Evolutionary conservation across 2,797 vertebrate species (phyloP), one percentile per base, ranked within the genome.

Genomic region (Crypturellus tataupa): DNA sequence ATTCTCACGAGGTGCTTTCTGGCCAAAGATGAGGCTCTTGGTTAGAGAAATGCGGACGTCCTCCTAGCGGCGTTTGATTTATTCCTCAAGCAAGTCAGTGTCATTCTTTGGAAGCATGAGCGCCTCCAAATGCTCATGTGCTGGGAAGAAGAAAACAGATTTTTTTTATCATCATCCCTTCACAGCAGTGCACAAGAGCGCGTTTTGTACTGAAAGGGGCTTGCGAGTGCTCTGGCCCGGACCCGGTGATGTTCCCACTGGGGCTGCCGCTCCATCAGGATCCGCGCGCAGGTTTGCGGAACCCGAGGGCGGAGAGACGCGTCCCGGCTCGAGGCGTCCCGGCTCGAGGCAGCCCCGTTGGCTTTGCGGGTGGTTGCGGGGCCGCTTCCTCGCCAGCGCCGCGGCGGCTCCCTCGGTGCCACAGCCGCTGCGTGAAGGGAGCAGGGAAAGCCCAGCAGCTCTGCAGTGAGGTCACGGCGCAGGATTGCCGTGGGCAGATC

Each of bases 91-190:
- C 40, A 21, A 78, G 55, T 60, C 92, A 44, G 53, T 64, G 33
- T 77, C 90, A 70, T 47, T 85, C 78, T 91, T 77, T 59, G 62
- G 65, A 90, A 81, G 64, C 17, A 55, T 58, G 58, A 93, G 42
- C 19, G 62, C 72, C 53, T 89, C 62, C 63, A 85, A 86, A 81
- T 14, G 29, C 51, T 92, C 73, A 73, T 0, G 0, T n/a, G 55
- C 6, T 5, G 33, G 23, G 56, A 80, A 75, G 86, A 90, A 86
- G 63, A 84, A 94, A 88, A 13, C 11, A 64, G 70, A 55, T 42
- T 81, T 92, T 91, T 93, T 76, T 84, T 77, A 90, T 93, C 91
- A 86, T 69, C 79, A 29, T 68, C 64, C 76, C 40, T 67, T 80
- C 73, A 42, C 33, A 60, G 46, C 33, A 84, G 59, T 63, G 60